Base-by-base conservation (phyloP, 1,140 invertebrate genomes). In the Periplaneta americana region DNA sequence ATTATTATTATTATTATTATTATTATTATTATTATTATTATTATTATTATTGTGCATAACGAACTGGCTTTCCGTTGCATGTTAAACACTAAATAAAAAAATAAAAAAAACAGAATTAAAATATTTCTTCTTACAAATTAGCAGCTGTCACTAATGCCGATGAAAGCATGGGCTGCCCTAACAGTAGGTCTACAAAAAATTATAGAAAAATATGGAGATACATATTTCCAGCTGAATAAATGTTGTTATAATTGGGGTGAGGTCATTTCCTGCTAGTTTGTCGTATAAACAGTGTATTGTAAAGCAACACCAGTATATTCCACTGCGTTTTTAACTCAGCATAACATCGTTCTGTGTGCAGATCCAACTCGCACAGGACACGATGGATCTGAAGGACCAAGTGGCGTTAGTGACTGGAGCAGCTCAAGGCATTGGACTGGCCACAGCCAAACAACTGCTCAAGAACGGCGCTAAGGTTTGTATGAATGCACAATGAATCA, bases 401-500 rank as follows among this genome's bases (percentile, higher is more conserved):
- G 87, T 86, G 81, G 89, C 87, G 9, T 86, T 91, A 31, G 85
- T 91, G 9, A 90, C 89, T 15, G 90, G 90, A 9, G 88, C 87
- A 39, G 88, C 88, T 28, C 87, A 86, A 78, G 87, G 85, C n/a
- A 86, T 91, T 13, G 90, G 90, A 2, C 79, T 90, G n/a, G 87
- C 87, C 66, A 88, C 89, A 74, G 85, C 86, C 82, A 88, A 86
- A 32, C 22, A 78, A 2, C 48, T 83, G 32, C 48, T 83, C 22
- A 39, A 34, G 17, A 75, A 34, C 13, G 89, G 89, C 5, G 88
- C 85, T 37, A 85, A 85, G 80, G 90, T 91, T 84, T 85, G n/a
- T n/a, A n/a, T n/a, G n/a, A n/a, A n/a, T n/a, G n/a, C n/a, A n/a
- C n/a, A n/a, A n/a, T n/a, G n/a, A n/a, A n/a, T n/a, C n/a, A n/a